Base-by-base conservation (phyloP, 1,140 invertebrate genomes). In the Aphaenogaster ashmeadi region DNA sequence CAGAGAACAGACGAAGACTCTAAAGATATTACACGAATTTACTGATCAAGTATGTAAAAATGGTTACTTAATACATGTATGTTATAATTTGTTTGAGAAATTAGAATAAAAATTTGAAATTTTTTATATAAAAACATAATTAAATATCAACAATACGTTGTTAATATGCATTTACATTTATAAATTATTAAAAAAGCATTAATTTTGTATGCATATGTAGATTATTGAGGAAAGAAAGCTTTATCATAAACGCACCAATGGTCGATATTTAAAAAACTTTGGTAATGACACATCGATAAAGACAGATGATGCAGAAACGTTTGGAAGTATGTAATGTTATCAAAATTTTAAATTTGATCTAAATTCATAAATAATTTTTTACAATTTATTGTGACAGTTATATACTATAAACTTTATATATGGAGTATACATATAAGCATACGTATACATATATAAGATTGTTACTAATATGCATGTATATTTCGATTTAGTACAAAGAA, bases 21-120 rank as follows among this genome's bases (percentile, higher is more conserved):
- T 98, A 2, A 94, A 96, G 67, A 94, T 97, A 58, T 94, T 99
- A 47, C 98, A 98, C 89, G 94, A 94, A 18, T 98, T 98, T 87
- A 97, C 94, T 9, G 96, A 94, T 93, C 96, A 91, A 90, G 97
- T 97, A 13, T 0, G 50, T n/a, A 56, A n/a, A 0, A 56, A 8
- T 56, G 3, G 0, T 5, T 54, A 54, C 8, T 56, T 56, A 56
- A 56, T 27, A 27, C 21, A 27, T 27, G 0, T 27, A 27, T n/a
- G n/a, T 56, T 56, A 8, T 15, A 52, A 52, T 52, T 47, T n/a
- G n/a, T n/a, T 56, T n/a, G 1, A 56, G n/a, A 56, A 56, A n/a
- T 56, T n/a, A 56, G 1, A n/a, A 27, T 56, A 56, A 56, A 54
- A 11, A 54, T 54, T 54, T 54, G 3, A 54, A 8, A n/a, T n/a